Evolutionary conservation across 2,888 invertebrate species (phyloP).

Genomic region (Oxystoma pomonae): DNA sequence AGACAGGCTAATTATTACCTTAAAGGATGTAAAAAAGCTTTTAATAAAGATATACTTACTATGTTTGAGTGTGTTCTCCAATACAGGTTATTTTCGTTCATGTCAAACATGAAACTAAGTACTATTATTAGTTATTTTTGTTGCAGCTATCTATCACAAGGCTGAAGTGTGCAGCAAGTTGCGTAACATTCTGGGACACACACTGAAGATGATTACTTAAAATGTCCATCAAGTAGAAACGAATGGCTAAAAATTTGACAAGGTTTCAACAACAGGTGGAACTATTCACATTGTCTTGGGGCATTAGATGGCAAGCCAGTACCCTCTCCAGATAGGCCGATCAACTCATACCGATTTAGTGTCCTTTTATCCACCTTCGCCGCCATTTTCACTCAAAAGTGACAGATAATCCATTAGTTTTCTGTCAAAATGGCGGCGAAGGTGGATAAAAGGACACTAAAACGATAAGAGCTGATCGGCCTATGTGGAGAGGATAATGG

Average conservation of each 20-base stretch:
- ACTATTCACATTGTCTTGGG: constrained; percentile 30
- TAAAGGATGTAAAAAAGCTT: constrained; percentile 14
- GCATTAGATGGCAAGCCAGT: constrained; percentile 25
- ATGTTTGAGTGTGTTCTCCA: too few species aligned
- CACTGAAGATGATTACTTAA: constrained; percentile 20
- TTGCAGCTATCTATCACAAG: not conserved
- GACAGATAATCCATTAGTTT: too few species aligned
- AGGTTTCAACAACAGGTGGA: constrained; percentile 24
- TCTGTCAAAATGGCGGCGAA: too few species aligned
- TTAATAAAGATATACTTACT: too few species aligned
- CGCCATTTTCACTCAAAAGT: too few species aligned
- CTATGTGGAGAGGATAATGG: constrained; percentile 27
- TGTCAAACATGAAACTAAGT: too few species aligned
- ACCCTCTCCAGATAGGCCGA: too few species aligned
- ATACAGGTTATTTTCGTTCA: too few species aligned
- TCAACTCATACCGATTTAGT: too few species aligned
- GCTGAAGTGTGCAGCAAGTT: not conserved
- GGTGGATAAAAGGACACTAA: constrained; percentile 24
- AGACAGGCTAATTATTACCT: constrained; percentile 15
- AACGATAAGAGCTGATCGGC: constrained; percentile 28
- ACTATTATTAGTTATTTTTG: not conserved
- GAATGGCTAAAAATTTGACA: constrained; percentile 25
- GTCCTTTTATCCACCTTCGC: too few species aligned
- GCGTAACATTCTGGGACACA: too few species aligned
- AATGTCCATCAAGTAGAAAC: constrained; percentile 17